These are phyloP conservation scores for Caenorhabditis inopinata DNA, from an alignment of 1,140 invertebrate genomes.

Conservation along the genomic window DNA sequence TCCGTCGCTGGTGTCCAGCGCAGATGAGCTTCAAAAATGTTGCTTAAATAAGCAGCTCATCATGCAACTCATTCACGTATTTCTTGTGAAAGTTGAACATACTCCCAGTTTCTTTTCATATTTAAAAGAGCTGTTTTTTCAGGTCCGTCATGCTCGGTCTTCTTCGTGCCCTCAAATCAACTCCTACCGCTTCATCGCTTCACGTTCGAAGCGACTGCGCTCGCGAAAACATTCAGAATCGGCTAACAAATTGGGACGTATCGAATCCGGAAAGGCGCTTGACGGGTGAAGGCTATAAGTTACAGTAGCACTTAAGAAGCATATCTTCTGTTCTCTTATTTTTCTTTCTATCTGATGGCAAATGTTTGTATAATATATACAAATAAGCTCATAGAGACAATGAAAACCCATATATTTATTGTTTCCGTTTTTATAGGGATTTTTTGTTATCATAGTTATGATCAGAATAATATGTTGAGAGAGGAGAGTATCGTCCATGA, in stretches of 20 bases:
- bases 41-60: too few species aligned
- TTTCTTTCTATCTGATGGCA: neutral
- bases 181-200: slow-evolving; percentile 3
- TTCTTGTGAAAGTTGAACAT: too few species aligned
- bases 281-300: slow-evolving; percentile 2
- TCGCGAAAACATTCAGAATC: slow-evolving; percentile 9
- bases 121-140: slow-evolving; percentile 21
- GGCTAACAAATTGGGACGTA: slow-evolving; percentile 19
- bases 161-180: slow-evolving; percentile 35
- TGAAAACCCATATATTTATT: neutral
- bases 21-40: too few species aligned
- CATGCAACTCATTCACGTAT: too few species aligned
- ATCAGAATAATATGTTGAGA: slow-evolving; percentile 13
- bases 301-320: neutral
- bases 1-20: too few species aligned
- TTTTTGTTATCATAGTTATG: slow-evolving; percentile 13
- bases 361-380: neutral
- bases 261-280: slow-evolving; percentile 15
- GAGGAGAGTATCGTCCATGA: slow-evolving; percentile 5
- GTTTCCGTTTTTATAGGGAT: neutral
- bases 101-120: too few species aligned
- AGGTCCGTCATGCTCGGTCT: slow-evolving; percentile 39
- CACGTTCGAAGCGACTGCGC: slow-evolving; percentile 10
- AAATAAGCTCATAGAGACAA: slow-evolving; percentile 21
- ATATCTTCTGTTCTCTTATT: neutral